Evolutionary conservation across 2,888 invertebrate species (phyloP).

Genomic region (Disparrhopalites patrizii): DNA sequence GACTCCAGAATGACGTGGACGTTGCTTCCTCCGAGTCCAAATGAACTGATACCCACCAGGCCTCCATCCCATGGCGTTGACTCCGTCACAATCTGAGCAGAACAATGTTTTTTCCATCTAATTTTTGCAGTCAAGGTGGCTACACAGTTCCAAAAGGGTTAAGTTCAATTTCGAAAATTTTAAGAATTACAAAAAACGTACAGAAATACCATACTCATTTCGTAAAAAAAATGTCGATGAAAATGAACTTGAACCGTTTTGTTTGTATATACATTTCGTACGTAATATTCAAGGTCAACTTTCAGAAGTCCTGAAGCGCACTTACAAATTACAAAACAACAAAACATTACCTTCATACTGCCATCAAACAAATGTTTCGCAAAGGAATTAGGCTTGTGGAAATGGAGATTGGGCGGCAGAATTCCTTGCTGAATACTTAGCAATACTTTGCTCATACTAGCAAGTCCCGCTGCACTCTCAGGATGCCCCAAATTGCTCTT

Average conservation of each 20-base stretch:
- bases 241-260: too few relatives aligned
- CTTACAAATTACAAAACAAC: neutral
- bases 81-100: slow-evolving; percentile 20
- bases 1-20: slow-evolving; percentile 11
- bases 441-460: slow-evolving; percentile 81
- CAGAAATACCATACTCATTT: too few relatives aligned
- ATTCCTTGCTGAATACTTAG: slow-evolving; percentile 85
- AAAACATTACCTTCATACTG: slow-evolving; percentile 62
- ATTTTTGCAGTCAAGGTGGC: too few relatives aligned
- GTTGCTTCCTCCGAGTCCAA: slow-evolving; percentile 23
- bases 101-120: too few relatives aligned
- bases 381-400: slow-evolving; percentile 74
- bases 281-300: too few relatives aligned
- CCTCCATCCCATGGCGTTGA: slow-evolving; percentile 13
- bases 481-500: slow-evolving; percentile 94
- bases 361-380: slow-evolving; percentile 85
- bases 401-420: slow-evolving; percentile 90
- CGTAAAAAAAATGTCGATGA: too few relatives aligned
- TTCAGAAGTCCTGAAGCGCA: neutral
- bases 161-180: too few relatives aligned
- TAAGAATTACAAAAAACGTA: too few relatives aligned
- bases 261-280: too few relatives aligned
- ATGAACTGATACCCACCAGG: slow-evolving; percentile 14
- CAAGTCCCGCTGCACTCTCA: slow-evolving; percentile 80
- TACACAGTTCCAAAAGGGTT: too few relatives aligned